Conservation (phyloP, 2,888 invertebrate species). For the Mesorhabditis spiculigera region DNA sequence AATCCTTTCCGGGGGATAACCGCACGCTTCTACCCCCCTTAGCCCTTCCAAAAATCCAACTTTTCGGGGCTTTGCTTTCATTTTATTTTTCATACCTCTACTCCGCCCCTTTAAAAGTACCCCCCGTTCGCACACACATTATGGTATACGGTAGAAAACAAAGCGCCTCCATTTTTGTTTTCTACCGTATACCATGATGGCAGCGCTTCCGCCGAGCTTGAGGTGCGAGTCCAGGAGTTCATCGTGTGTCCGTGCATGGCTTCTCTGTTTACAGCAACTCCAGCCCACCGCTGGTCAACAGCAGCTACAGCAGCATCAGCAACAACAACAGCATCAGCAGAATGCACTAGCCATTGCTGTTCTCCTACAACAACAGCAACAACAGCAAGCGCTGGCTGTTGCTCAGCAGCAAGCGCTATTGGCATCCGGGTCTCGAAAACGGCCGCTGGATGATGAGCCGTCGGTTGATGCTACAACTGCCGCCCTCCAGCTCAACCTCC, state of each 20-base stretch:
- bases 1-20: neutral
- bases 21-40: constrained; percentile 11
- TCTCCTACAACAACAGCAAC: neutral
- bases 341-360: neutral
- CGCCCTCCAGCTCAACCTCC: too few relatives aligned
- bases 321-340: neutral
- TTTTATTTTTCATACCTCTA: too few relatives aligned
- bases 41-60: neutral
- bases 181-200: too few relatives aligned
- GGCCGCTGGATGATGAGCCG: constrained; percentile 1
- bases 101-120: too few relatives aligned
- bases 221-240: too few relatives aligned
- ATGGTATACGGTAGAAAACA: too few relatives aligned
- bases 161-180: too few relatives aligned
- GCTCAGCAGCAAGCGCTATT: neutral
- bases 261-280: constrained; percentile 47
- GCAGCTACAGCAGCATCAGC: neutral
- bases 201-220: too few relatives aligned
- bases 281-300: constrained; percentile 30
- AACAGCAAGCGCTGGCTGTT: constrained; percentile 5
- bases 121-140: too few relatives aligned
- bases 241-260: constrained; percentile 19
- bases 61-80: constrained; percentile 14
- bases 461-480: neutral
- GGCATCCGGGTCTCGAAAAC: neutral